Conservation (phyloP, 2,888 invertebrate genomes). For the Phaonia tiefii region DNA sequence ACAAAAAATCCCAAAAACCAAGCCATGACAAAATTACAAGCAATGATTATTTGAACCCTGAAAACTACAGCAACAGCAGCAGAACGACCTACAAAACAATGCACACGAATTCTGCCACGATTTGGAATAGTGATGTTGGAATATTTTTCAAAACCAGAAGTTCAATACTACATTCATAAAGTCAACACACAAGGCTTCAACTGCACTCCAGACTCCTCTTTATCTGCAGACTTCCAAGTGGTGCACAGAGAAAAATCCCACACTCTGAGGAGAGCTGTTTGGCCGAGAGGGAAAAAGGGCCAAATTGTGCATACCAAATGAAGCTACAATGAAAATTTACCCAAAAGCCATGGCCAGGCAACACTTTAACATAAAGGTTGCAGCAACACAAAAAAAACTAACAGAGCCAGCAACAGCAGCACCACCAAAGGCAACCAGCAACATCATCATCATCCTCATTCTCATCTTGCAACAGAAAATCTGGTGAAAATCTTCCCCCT, state of each 20-base stretch:
- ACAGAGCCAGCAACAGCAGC: conserved; percentile 30
- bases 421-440: conserved; percentile 20
- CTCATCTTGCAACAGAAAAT: conserved; percentile 35
- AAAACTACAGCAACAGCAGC: conserved; percentile 14
- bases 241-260: conserved; percentile 60
- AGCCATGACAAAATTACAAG: conserved; percentile 65
- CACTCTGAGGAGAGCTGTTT: conserved; percentile 44
- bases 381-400: conserved; percentile 12
- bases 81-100: conserved; percentile 67
- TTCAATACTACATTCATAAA: conserved; percentile 67
- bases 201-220: neutral
- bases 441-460: conserved; percentile 42
- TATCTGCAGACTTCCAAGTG: conserved; percentile 1
- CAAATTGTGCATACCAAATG: conserved; percentile 67
- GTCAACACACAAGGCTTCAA: conserved; percentile 64
- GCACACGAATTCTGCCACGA: conserved; percentile 60
- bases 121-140: neutral
- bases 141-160: conserved; percentile 67
- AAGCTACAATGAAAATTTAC: conserved; percentile 42
- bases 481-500: conserved; percentile 48
- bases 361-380: conserved; percentile 35
- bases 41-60: conserved; percentile 63
- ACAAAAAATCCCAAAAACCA: no score
- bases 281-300: conserved; percentile 58
- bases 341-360: conserved; percentile 16